These are phyloP conservation scores for Pteronotus mesoamericanus DNA, from an alignment of 2,797 vertebrate genomes.

Conservation along the genomic window DNA sequence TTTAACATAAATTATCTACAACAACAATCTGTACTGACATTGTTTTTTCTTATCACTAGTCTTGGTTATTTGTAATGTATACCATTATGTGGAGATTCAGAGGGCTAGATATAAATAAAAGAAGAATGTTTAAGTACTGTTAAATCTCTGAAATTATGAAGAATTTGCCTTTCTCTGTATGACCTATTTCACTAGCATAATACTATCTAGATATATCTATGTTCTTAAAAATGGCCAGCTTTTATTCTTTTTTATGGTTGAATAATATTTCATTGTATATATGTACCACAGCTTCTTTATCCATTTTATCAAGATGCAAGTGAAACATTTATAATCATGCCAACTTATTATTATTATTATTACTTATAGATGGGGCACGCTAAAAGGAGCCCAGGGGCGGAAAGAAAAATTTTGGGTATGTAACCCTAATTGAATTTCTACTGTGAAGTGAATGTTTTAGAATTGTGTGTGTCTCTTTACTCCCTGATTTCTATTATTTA, in stretches of 20 bases:
- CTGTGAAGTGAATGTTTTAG: not conserved
- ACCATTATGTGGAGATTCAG: not conserved
- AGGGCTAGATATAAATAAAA: not conserved
- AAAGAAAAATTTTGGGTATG: slow-evolving; percentile 85
- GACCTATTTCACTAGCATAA: not conserved
- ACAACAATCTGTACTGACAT: not conserved
- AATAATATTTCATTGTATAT: not conserved
- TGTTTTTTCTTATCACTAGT: not conserved
- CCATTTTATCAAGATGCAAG: not conserved
- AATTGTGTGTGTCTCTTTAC: not conserved
- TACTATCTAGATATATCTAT: not conserved
- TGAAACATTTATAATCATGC: not conserved
- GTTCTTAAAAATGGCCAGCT: not conserved
- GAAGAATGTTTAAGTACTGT: not conserved
- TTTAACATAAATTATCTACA: not conserved
- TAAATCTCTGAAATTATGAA: not conserved
- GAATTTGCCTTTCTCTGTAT: not conserved
- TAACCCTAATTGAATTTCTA: not conserved
- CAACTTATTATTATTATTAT: not conserved
- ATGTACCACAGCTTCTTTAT: not conserved
- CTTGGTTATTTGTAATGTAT: not conserved
- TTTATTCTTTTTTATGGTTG: not conserved
- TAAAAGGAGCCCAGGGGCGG: slow-evolving; percentile 70
- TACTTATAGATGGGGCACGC: slow-evolving; percentile 79
- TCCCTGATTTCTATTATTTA: not conserved